Evolutionary conservation across 2,797 vertebrate genomes (phyloP).

Genomic region (Tolypeutes matacus): DNA sequence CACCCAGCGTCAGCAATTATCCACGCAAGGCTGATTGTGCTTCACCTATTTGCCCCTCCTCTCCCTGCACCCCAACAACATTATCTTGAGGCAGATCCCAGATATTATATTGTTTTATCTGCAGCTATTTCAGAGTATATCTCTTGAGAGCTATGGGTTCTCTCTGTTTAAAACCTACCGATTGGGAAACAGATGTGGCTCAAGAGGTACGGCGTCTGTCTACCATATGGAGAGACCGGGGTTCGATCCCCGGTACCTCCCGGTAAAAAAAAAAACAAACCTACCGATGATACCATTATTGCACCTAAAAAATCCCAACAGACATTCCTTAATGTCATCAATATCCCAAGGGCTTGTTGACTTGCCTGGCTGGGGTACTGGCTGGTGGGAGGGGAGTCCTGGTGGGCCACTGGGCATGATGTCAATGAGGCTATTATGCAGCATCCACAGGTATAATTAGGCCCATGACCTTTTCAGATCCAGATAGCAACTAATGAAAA

Average conservation of each 20-base stretch:
- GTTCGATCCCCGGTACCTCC: too few species aligned
- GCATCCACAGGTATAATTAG: slow-evolving; percentile 70
- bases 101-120: not conserved
- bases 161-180: not conserved
- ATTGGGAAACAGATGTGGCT: too few species aligned
- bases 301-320: not conserved
- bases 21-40: not conserved
- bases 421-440: slow-evolving; percentile 63
- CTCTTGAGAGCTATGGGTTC: not conserved
- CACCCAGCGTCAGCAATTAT: not conserved
- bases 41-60: not conserved
- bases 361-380: slow-evolving; percentile 30
- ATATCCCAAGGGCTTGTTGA: not conserved
- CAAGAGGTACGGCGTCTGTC: too few species aligned
- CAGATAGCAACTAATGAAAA: slow-evolving; percentile 61
- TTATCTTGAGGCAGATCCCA: not conserved
- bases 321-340: not conserved
- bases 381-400: not conserved
- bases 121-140: not conserved
- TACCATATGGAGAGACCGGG: too few species aligned
- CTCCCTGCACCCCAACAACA: not conserved
- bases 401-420: not conserved
- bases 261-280: too few species aligned
- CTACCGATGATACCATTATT: not conserved
- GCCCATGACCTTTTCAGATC: slow-evolving; percentile 60